phyloP scores from a whole-genome alignment of 2,113 vertebrate species.

The Eira barbara region DNA sequence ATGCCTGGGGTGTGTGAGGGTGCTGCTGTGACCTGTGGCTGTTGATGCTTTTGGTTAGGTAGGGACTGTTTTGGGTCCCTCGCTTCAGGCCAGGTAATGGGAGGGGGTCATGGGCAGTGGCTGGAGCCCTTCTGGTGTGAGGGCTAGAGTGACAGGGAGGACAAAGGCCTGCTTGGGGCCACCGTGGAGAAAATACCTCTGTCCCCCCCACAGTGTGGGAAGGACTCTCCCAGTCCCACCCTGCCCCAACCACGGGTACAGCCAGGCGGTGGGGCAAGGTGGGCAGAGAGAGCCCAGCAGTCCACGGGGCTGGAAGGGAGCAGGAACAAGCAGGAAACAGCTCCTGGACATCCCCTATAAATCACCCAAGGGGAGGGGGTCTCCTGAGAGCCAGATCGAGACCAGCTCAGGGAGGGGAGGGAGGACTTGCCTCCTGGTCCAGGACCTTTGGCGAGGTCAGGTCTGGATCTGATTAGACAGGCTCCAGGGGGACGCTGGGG shows the following conservation, averaged over 20 bases:
- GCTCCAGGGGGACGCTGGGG: constrained; percentile 17
- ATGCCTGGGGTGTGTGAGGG: not conserved
- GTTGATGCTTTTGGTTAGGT: not conserved
- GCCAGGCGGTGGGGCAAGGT: not conserved
- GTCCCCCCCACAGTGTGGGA: not conserved
- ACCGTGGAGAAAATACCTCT: not conserved
- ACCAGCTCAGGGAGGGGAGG: not conserved
- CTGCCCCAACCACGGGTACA: not conserved
- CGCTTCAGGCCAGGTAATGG: not conserved
- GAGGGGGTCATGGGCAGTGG: not conserved
- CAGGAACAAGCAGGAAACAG: constrained; percentile 55
- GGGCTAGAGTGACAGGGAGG: not conserved
- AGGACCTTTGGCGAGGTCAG: constrained; percentile 59
- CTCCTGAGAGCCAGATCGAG: constrained; percentile 41
- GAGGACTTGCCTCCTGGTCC: constrained; percentile 23
- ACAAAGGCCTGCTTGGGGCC: not conserved
- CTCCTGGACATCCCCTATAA: constrained; percentile 57
- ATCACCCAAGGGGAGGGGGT: constrained; percentile 45
- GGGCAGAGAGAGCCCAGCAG: not conserved
- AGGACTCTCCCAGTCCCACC: not conserved
- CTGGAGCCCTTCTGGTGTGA: not conserved
- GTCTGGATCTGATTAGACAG: constrained; percentile 76
- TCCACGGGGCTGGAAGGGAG: not conserved
- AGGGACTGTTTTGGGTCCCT: not conserved
- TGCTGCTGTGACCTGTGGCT: not conserved